These are phyloP conservation scores for Apodemia hepburni DNA, from an alignment of 2,888 invertebrate species.

Conservation along the genomic window DNA sequence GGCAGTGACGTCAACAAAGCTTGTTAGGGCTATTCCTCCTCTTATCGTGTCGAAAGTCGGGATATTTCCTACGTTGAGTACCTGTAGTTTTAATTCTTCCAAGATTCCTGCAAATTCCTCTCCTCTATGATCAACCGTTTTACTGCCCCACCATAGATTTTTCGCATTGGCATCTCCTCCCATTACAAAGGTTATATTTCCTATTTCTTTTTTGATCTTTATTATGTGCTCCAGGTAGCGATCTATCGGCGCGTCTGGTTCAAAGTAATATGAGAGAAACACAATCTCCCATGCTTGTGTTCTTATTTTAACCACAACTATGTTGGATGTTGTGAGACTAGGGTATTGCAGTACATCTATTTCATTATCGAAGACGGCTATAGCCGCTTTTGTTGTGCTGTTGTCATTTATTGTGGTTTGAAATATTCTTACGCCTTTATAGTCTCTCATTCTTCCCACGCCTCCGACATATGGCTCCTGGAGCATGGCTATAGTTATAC, in stretches of 20 bases:
- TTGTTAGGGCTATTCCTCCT: conserved; percentile 17
- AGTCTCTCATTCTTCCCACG: background rate
- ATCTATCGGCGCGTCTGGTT: background rate
- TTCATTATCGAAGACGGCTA: conserved; percentile 14
- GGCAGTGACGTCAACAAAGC: conserved; percentile 35
- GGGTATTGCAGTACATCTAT: background rate
- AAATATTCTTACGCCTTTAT: conserved; percentile 14
- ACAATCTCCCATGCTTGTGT: background rate
- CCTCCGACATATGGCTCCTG: conserved; percentile 28
- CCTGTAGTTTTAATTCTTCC: conserved; percentile 18
- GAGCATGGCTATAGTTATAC: conserved; percentile 13
- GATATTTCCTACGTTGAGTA: background rate
- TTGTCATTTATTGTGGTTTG: background rate
- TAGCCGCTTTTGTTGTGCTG: conserved; percentile 21
- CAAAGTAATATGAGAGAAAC: background rate
- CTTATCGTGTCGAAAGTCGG: background rate
- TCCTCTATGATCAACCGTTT: conserved; percentile 20
- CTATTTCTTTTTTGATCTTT: background rate
- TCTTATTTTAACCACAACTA: background rate
- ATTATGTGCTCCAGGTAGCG: background rate
- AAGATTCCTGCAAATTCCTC: conserved; percentile 20
- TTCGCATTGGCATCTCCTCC: conserved; percentile 22
- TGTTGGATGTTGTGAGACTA: too few relatives aligned
- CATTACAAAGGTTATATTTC: background rate
- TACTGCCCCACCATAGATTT: conserved; percentile 26